Evolutionary conservation across 2,113 vertebrate genomes (phyloP), one percentile per base, ranked within the genome.

Genomic region (Pitta sordida): DNA sequence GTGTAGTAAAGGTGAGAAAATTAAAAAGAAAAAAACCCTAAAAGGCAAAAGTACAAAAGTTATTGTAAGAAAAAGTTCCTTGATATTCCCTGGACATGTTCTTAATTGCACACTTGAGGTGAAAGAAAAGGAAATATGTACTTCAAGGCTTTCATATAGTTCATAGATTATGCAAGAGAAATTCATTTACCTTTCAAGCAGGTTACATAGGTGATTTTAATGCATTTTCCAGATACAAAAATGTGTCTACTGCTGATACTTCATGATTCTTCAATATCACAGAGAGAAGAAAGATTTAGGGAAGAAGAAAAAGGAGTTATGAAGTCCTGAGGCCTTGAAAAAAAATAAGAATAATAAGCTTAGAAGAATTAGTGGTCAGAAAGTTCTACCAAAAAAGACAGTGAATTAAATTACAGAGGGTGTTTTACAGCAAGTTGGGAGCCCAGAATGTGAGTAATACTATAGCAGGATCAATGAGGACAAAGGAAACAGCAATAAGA

Each of bases 401-500:
- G 37, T 67, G 52, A 92, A 86, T 83, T 70, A 86, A 95, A 77
- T 91, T 70, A 88, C 60, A 73, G 81, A 58, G 34, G 5, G 2
- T 10, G 86, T 86, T 94, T 71, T 74, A 51, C 55, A 82, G 77
- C 73, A 96, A 90, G 75, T 77, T 11, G 26, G 75, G 80, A 91
- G 79, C 71, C 87, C 78, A 95, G 78, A 94, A 91, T 88, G 79
- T 94, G 91, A 88, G 78, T 90, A 91, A 94, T 85, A 80, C 87
- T 90, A 91, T 91, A 94, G 94, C 68, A 85, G 91, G 84, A 96
- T 96, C 95, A 96, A 65, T 83, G 90, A 88, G 91, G 91, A 95
- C 94, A 96, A 94, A 95, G 68, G 34, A 95, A 95, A 80, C 30
- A 77, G 91, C 78, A 96, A 59, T 94, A 96, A 96, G 93, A 95